Evolutionary conservation across 2,797 vertebrate genomes (phyloP), one percentile per base, ranked within the genome.

Genomic region (Rhinogobio ventralis): DNA sequence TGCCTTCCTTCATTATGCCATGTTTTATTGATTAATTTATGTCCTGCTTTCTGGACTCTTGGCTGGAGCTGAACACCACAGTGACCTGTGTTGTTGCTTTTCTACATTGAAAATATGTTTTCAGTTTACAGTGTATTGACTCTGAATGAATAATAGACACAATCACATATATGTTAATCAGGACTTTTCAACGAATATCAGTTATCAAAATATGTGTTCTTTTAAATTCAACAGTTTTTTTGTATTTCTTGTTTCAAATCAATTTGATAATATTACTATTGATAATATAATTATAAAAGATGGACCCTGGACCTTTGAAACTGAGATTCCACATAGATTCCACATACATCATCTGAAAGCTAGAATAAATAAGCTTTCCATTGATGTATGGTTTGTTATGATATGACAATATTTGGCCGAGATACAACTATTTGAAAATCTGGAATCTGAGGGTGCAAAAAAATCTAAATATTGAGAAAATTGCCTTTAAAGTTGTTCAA

Each of bases 21-120:
- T 77, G 45, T 84, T 87, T 60, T 23, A 69, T 71, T 42, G 57
- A 51, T 71, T 75, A 49, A 74, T 74, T 57, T 13, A 23, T 81
- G 45, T 73, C 19, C 28, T 6, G 25, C 83, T 79, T 84, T 69
- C 15, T 78, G 36, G 25, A 51, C 51, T 60, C 19, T 62, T 46
- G 28, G 53, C 81, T 73, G 15, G 36, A 64, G 49, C 49, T 13
- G 19, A 74, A 36, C 7, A 36, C 25, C 80, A 64, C 25, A 51
- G 25, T 85, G 53, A 36, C 83, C 53, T 68, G 30, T 51, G 57
- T 46, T 62, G 49, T 78, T 69, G 49, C 14, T 55, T 80, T 55
- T 74, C 11, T 30, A 72, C 60, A 19, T 15, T 73, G 4, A 11
- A 57, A 73, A 62, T 20, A 72, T 11, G 28, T 42, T 46, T 81